phyloP scores from a whole-genome alignment of 2,888 invertebrate genomes.

The Lasiommata megera region DNA sequence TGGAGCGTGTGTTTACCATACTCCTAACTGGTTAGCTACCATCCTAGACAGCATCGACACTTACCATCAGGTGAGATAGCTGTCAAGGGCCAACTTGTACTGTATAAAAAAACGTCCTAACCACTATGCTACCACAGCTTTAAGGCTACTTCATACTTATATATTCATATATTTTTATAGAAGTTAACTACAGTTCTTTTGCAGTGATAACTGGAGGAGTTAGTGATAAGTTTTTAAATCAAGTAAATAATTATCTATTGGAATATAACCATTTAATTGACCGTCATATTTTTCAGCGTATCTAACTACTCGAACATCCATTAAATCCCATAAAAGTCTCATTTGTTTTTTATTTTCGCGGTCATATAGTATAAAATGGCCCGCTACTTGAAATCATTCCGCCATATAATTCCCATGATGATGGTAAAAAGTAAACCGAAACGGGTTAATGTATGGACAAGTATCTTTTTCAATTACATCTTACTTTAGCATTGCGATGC shows the following conservation, averaged over 20 bases:
- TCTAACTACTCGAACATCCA: background rate
- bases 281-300: background rate
- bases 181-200: no score
- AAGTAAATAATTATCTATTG: background rate
- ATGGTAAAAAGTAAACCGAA: constrained; percentile 17
- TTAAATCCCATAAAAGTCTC: constrained; percentile 1
- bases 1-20: no score
- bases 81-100: no score
- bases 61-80: no score
- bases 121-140: no score
- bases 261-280: background rate
- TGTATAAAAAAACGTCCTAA: no score
- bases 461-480: constrained; percentile 34
- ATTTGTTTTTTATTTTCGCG: background rate
- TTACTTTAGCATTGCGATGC: constrained; percentile 30
- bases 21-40: no score
- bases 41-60: no score
- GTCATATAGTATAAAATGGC: background rate
- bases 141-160: no score
- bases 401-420: constrained; percentile 21
- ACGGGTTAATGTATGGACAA: constrained; percentile 17
- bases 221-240: no score
- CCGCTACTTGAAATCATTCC: constrained; percentile 21
- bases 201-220: no score
- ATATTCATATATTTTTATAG: no score